Percentiles rank a stretch among this genome's conserved stretches.
Conservation (phyloP, 2,797 vertebrate genomes). For the Bucorvus abyssinicus region DNA sequence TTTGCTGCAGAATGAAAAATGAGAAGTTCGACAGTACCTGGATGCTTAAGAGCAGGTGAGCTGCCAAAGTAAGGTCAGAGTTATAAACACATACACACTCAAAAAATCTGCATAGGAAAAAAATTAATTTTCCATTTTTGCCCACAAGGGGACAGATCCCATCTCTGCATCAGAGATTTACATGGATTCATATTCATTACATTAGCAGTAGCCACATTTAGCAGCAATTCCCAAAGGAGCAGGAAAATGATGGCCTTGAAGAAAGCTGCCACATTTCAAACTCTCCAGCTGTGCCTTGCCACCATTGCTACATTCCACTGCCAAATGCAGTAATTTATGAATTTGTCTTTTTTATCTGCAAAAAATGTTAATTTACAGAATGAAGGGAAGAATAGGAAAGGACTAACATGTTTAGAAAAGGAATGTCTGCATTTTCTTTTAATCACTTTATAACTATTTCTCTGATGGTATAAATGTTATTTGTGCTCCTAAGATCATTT, state of each 20-base stretch:
- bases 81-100: neutral
- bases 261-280: conserved; percentile 62
- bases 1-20: conserved; percentile 68
- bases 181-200: conserved; percentile 46
- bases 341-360: conserved; percentile 61
- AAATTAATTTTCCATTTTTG: neutral
- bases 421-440: conserved; percentile 27
- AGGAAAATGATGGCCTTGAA: conserved; percentile 57
- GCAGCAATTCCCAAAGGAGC: conserved; percentile 30
- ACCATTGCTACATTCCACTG: conserved; percentile 44
- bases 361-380: conserved; percentile 68
- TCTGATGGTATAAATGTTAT: neutral
- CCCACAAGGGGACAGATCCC: conserved; percentile 28
- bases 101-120: conserved; percentile 37
- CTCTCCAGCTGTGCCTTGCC: conserved; percentile 59
- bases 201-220: conserved; percentile 63
- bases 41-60: conserved; percentile 33
- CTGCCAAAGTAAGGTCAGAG: neutral
- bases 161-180: conserved; percentile 30
- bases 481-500: conserved; percentile 12
- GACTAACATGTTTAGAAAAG: conserved; percentile 12
- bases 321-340: conserved; percentile 61
- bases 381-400: conserved; percentile 21
- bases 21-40: conserved; percentile 26
- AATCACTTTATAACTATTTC: conserved; percentile 34